Conservation (phyloP, 2,797 vertebrate species). For the Spinus pinus region DNA sequence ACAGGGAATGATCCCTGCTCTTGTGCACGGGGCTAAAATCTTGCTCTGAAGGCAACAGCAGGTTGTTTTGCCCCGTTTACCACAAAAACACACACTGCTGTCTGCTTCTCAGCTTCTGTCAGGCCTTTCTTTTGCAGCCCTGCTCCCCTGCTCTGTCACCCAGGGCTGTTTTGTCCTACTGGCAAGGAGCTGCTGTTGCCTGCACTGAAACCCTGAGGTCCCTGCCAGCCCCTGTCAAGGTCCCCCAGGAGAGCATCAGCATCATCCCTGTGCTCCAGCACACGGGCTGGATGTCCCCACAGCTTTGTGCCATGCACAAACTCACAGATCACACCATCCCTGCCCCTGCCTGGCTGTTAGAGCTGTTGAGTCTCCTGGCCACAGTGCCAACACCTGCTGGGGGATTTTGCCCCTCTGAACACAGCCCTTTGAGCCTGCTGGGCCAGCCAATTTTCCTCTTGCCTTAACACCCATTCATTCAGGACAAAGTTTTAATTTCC, state of each 20-base stretch:
- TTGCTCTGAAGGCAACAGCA: background rate
- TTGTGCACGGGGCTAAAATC: background rate
- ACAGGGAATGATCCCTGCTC: background rate
- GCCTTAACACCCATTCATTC: background rate
- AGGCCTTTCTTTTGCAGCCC: background rate
- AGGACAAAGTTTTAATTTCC: background rate
- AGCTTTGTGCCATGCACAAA: background rate
- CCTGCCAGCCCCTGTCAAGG: background rate
- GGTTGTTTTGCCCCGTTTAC: background rate
- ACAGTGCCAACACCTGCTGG: background rate
- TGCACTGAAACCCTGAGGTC: background rate
- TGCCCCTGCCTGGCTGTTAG: background rate
- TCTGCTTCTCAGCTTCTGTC: background rate
- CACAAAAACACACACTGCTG: background rate
- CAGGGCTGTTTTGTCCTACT: background rate
- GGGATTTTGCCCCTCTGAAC: background rate
- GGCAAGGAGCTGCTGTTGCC: background rate
- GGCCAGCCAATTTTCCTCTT: background rate
- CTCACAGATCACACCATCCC: accelerated
- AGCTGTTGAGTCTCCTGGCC: background rate
- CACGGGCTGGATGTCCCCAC: background rate
- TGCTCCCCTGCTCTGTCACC: background rate
- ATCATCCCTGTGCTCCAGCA: background rate
- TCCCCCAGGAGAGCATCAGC: background rate
- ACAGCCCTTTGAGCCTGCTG: background rate